These are phyloP conservation scores for Danio albolineatus DNA, from an alignment of 2,797 vertebrate species.

Conservation along the genomic window DNA sequence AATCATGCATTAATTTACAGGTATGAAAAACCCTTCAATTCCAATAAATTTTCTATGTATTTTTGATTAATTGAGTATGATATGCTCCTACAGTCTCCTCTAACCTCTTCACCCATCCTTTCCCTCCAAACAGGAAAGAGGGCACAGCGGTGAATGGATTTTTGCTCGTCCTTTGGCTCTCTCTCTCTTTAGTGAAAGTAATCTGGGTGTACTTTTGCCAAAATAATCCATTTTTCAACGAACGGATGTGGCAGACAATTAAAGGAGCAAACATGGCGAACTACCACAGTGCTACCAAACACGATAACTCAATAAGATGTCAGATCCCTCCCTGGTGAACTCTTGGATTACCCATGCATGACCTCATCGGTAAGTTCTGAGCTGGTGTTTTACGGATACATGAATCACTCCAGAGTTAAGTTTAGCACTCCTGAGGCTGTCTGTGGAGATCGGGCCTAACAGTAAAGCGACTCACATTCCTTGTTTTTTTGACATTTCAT, in stretches of 20 bases:
- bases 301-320: constrained; percentile 3
- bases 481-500: constrained; percentile 28
- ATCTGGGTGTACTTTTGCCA: constrained; percentile 20
- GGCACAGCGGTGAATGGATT: constrained; percentile 35
- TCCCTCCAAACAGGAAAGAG: neutral
- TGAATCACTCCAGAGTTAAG: neutral
- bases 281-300: constrained; percentile 23
- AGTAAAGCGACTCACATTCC: neutral
- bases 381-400: constrained; percentile 7
- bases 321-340: neutral
- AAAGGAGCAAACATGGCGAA: constrained; percentile 2
- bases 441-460: neutral
- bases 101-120: neutral
- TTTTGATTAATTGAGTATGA: neutral
- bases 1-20: neutral
- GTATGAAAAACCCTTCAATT: neutral
- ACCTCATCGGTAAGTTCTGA: constrained; percentile 8
- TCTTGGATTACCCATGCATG: constrained; percentile 9
- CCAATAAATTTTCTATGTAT: neutral
- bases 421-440: constrained; percentile 4
- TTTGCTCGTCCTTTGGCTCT: constrained; percentile 19
- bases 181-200: constrained; percentile 22
- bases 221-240: constrained; percentile 33
- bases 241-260: constrained; percentile 19
- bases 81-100: neutral